A percentile compares a stretch with the other conserved stretches of the same genome.
Evolutionary conservation across 2,797 vertebrate species (phyloP).

Genomic region (Chelonia mydas): DNA sequence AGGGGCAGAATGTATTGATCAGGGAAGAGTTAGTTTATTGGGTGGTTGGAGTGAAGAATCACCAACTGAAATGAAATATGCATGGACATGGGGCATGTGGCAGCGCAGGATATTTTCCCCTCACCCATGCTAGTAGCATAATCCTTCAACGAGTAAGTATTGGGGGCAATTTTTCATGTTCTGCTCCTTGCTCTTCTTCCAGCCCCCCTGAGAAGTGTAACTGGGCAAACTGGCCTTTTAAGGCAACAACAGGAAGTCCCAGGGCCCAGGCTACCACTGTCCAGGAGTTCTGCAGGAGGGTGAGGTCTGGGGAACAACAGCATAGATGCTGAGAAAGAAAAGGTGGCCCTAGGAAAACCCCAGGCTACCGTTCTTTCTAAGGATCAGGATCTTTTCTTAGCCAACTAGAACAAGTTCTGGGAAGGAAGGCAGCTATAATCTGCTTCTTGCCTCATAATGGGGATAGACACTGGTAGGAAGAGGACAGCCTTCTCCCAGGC

Average conservation of each 20-base stretch:
- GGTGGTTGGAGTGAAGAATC: too few species aligned
- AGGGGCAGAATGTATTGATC: background rate
- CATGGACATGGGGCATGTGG: too few species aligned
- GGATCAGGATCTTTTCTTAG: background rate
- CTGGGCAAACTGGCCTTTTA: background rate
- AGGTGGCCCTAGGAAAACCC: background rate
- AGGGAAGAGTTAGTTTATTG: background rate
- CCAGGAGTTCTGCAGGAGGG: background rate
- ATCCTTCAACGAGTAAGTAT: too few species aligned
- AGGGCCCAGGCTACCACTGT: rapidly evolving
- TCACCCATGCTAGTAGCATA: too few species aligned
- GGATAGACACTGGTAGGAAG: background rate
- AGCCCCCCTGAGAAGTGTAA: background rate
- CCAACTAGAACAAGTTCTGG: background rate
- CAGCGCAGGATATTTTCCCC: too few species aligned
- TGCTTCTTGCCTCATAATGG: background rate
- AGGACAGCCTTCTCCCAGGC: background rate
- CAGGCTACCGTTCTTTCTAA: background rate
- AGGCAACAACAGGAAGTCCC: background rate
- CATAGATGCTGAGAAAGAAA: background rate
- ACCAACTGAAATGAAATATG: too few species aligned
- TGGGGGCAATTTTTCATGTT: too few species aligned
- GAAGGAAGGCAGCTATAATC: background rate
- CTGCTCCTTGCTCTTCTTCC: too few species aligned
- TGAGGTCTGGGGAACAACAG: background rate